These are phyloP conservation scores for Danio kyathit DNA, from an alignment of 2,797 vertebrate species.

Conservation along the genomic window DNA sequence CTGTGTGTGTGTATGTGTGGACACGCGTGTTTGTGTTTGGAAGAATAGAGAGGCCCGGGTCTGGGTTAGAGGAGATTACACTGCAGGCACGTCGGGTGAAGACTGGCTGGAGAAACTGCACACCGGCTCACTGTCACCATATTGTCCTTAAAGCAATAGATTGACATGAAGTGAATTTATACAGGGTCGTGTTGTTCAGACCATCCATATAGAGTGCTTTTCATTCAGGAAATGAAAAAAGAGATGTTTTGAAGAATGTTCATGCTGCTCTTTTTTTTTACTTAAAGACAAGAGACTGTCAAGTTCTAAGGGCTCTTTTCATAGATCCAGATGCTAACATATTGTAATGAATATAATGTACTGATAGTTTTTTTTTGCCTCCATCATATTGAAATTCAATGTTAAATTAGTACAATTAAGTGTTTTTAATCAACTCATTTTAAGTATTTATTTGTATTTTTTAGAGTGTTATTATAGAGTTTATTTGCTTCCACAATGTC, in stretches of 20 bases:
- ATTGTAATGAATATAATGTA: not conserved
- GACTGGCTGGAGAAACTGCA: slow-evolving; percentile 85
- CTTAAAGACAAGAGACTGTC: not conserved
- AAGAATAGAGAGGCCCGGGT: slow-evolving; percentile 80
- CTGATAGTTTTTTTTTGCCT: no score
- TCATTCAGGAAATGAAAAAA: not conserved
- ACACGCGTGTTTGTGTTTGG: slow-evolving; percentile 38
- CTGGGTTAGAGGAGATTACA: slow-evolving; percentile 91
- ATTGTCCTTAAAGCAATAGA: slow-evolving; percentile 78
- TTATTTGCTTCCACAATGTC: not conserved
- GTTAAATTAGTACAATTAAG: not conserved
- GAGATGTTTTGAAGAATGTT: not conserved
- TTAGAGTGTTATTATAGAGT: no score
- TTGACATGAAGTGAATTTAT: slow-evolving; percentile 65
- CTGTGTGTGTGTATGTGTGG: slow-evolving; percentile 19
- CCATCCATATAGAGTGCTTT: not conserved
- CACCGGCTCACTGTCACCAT: slow-evolving; percentile 83
- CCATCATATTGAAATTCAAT: no score
- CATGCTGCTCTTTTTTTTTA: not conserved
- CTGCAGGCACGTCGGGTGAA: slow-evolving; percentile 85
- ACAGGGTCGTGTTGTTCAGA: slow-evolving; percentile 3
- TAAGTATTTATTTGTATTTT: no score
- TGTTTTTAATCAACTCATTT: not conserved
- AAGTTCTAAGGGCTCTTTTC: not conserved
- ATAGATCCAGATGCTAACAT: not conserved